Conservation (phyloP, 1,140 invertebrate species). For the Drosophila willistoni region DNA sequence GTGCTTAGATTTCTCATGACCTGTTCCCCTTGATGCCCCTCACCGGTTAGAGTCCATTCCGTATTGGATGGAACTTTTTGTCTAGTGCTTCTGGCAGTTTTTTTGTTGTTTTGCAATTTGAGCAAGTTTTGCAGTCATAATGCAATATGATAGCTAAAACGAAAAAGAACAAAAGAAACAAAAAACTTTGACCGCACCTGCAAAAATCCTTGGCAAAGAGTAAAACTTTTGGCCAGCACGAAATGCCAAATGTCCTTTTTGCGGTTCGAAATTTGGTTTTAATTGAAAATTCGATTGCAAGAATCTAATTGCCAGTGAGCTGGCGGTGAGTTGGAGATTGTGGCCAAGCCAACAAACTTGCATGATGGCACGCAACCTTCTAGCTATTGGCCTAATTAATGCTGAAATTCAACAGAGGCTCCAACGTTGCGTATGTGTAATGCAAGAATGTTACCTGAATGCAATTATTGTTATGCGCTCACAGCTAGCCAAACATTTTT, state of each 20-base stretch:
- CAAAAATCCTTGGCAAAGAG: neutral
- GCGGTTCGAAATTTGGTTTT: conserved; percentile 59
- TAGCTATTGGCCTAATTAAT: conserved; percentile 67
- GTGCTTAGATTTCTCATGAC: conserved; percentile 58
- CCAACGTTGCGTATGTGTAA: conserved; percentile 74
- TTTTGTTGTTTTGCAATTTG: conserved; percentile 52
- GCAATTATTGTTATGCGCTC: conserved; percentile 13
- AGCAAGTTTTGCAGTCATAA: conserved; percentile 44
- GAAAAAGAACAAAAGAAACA: conserved; percentile 28
- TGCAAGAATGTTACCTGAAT: conserved; percentile 34
- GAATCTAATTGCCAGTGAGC: conserved; percentile 56
- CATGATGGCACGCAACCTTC: conserved; percentile 64
- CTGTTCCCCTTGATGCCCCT: conserved; percentile 24
- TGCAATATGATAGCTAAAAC: conserved; percentile 51
- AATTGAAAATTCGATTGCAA: conserved; percentile 75
- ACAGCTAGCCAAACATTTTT: conserved; percentile 44
- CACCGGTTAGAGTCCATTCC: conserved; percentile 32
- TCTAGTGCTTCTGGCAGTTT: conserved; percentile 48
- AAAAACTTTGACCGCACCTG: conserved; percentile 31
- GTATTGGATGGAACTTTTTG: conserved; percentile 51
- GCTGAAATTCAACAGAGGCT: conserved; percentile 52
- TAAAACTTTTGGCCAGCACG: conserved; percentile 20
- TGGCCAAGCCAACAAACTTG: conserved; percentile 47
- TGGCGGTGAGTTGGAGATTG: conserved; percentile 1
- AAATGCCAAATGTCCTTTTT: conserved; percentile 64